phyloP scores from a whole-genome alignment of 2,113 vertebrate genomes.

The Crypturellus undulatus region DNA sequence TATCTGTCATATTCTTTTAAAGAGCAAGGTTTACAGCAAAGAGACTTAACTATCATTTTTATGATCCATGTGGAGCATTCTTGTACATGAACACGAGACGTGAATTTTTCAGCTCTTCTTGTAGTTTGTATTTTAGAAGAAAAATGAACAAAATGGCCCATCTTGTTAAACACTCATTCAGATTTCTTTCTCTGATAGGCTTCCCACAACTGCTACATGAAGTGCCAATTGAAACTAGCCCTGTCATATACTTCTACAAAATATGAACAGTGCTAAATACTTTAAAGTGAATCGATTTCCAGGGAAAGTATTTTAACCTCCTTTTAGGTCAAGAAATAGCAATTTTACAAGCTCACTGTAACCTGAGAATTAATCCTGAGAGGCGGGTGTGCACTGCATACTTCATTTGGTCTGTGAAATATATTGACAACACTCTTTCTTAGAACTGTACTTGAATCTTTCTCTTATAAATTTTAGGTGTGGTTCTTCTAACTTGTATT shows the following conservation, averaged over 20 bases:
- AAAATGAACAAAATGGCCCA: constrained; percentile 55
- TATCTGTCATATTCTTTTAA: neutral
- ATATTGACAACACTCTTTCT: constrained; percentile 44
- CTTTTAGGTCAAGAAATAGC: constrained; percentile 80
- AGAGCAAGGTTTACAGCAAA: constrained; percentile 37
- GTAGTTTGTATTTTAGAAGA: constrained; percentile 21
- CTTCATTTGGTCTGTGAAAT: constrained; percentile 60
- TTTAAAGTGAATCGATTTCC: constrained; percentile 76
- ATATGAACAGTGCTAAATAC: constrained; percentile 77
- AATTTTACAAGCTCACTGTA: constrained; percentile 73
- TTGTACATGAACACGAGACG: neutral
- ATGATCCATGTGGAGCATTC: neutral
- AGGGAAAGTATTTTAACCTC: constrained; percentile 76
- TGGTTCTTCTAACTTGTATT: constrained; percentile 9
- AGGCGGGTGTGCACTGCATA: constrained; percentile 51
- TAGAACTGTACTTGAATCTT: constrained; percentile 11
- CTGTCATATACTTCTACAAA: constrained; percentile 71
- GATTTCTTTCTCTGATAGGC: constrained; percentile 59
- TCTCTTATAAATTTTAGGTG: constrained; percentile 33
- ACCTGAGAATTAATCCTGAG: constrained; percentile 77
- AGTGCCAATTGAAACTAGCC: constrained; percentile 71
- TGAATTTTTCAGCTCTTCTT: neutral
- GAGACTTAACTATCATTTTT: neutral
- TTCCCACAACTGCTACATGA: constrained; percentile 59
- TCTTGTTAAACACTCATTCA: constrained; percentile 71